Conservation (phyloP, 2,888 invertebrate genomes). For the Drosophila falleni region DNA sequence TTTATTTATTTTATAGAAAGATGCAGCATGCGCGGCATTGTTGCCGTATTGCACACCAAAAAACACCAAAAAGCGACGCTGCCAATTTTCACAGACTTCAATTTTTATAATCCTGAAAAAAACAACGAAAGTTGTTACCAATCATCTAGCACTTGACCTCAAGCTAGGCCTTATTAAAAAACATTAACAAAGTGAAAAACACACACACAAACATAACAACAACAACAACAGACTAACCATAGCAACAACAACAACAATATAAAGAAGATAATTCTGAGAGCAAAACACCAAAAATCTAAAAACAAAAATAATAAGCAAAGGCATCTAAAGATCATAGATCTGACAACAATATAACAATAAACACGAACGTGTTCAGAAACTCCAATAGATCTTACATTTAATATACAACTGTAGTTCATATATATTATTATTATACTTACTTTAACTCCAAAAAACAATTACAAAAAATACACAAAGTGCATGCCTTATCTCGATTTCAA, state of each 20-base stretch:
- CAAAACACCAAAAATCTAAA: neutral
- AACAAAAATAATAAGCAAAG: neutral
- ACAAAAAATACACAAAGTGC: neutral
- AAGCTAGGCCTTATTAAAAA: slow-evolving; percentile 39
- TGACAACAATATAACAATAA: slow-evolving; percentile 59
- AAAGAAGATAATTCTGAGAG: slow-evolving; percentile 1
- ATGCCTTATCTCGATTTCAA: neutral
- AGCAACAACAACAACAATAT: slow-evolving; percentile 8
- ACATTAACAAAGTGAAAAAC: slow-evolving; percentile 4
- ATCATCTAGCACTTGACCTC: slow-evolving; percentile 19
- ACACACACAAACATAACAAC: neutral
- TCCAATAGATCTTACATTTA: slow-evolving; percentile 36
- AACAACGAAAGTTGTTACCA: slow-evolving; percentile 10
- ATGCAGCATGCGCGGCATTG: slow-evolving; percentile 22
- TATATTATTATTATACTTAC: neutral
- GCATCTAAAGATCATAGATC: slow-evolving; percentile 4
- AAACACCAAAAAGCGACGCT: slow-evolving; percentile 21
- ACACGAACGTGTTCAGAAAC: slow-evolving; percentile 58
- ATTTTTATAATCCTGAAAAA: neutral
- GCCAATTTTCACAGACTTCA: slow-evolving; percentile 22
- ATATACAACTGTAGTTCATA: slow-evolving; percentile 8
- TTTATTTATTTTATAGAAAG: neutral
- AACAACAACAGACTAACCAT: slow-evolving; percentile 5
- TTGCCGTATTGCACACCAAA: slow-evolving; percentile 34
- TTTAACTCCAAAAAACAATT: neutral